Evolutionary conservation across 2,888 invertebrate genomes (phyloP), one percentile per base, ranked within the genome.

Genomic region (Pediacus dermestoides): DNA sequence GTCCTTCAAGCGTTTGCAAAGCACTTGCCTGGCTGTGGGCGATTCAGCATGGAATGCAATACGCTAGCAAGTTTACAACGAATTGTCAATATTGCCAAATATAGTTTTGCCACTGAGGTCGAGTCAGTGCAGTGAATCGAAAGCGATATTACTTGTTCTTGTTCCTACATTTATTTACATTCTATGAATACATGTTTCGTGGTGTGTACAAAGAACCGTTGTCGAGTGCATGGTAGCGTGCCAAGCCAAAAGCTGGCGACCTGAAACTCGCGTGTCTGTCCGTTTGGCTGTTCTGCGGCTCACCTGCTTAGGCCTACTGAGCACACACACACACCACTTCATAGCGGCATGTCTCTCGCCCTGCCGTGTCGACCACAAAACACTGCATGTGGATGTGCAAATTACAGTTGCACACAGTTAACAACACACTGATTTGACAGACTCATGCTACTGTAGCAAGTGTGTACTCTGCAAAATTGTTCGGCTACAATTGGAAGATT

Each of bases 361-460:
- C 33, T 38, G 38, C 27, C 39, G 39, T 39, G 39, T 39, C 39
- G 31, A 26, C 36, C 30, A 37, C 33, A 41, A 35, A 41, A 36
- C 41, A 35, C 42, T 37, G 45, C 46, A 49, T 49, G 48, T 46
- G 40, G 43, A 49, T 49, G 48, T 49, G 46, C 48, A 49, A 46
- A 49, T 49, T 49, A 39, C 46, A 44, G 48, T 49, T 49, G 48
- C 43, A 49, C 46, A 44, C 44, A 44, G 43, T 49, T 49, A 49
- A 44, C 46, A 49, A 42, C 48, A 42, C n/a, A n/a, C 46, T 46
- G 46, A 49, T 48, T 48, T 49, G 46, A 53, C 48, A 48, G 48
- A 42, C 46, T 37, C 44, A 39, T 44, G 47, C 51, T 44, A 42
- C 43, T 30, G 42, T n/a, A n/a, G n/a, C n/a, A n/a, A n/a, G n/a